Evolutionary conservation across 2,797 vertebrate genomes (phyloP), one percentile per base, ranked within the genome.

Genomic region (Manis javanica): DNA sequence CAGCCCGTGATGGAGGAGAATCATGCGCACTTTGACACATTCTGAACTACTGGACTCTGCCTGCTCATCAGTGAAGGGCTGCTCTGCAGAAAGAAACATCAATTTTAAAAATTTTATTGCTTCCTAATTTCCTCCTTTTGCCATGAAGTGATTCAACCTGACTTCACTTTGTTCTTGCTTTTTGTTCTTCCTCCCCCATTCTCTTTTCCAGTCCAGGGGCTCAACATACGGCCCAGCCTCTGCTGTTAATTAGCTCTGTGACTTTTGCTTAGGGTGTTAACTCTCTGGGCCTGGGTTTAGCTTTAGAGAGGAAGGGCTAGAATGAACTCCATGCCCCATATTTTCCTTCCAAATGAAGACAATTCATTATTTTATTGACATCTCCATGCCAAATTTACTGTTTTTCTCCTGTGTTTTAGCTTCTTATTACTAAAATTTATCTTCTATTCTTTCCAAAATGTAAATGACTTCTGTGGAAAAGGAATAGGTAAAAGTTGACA

Each of bases 401-500:
- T 34, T 93, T 85, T 89, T 79, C 13, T 53, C 8, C 53, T 55
- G 26, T 51, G 19, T 63, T 96, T 91, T 94, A 34, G 51, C 31
- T 74, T 84, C 29, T 1, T 72, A 24, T 10, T 15, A 61, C 61
- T 74, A 53, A 84, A 34, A 31, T 71, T 90, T 71, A 42, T 59
- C 29, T 64, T 11, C 5, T 42, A 9, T 63, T 90, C 13, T 64
- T 92, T 85, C 82, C 42, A 91, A 24, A 55, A 51, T 91, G 49
- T 26, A 82, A 66, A n/a, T 72, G n/a, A 66, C 16, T 83, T 91
- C 53, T 90, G 15, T 95, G 51, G 42, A 86, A 91, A 68, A 66
- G 19, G 31, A 74, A 74, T 66, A 51, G 8, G 2, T 59, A 34
- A 69, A 57, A 49, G 23, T 86, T 78, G 31, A 49, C 29, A 37